phyloP scores from a whole-genome alignment of 2,113 vertebrate species.

The Ivindomyrus marchei region DNA sequence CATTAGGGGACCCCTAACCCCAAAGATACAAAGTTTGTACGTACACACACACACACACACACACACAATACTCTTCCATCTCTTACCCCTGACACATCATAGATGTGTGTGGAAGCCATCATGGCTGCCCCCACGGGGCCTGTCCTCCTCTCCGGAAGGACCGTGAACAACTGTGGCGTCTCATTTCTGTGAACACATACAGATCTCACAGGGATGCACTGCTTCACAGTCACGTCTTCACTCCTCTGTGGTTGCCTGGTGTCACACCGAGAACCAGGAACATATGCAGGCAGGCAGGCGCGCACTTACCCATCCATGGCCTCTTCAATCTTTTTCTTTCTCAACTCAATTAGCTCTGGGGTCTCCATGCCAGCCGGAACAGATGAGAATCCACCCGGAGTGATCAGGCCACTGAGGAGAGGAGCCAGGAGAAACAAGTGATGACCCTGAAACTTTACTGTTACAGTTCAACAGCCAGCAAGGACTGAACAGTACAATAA shows the following conservation, averaged over 20 bases:
- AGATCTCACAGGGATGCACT: neutral
- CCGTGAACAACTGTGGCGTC: constrained; percentile 82
- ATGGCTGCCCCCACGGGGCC: constrained; percentile 77
- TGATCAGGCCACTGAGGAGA: constrained; percentile 71
- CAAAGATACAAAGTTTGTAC: neutral
- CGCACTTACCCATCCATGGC: constrained; percentile 81
- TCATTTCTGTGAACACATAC: constrained; percentile 62
- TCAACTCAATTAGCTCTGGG: constrained; percentile 78
- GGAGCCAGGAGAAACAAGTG: neutral
- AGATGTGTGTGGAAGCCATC: constrained; percentile 92
- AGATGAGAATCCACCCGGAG: constrained; percentile 80
- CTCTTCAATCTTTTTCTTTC: constrained; percentile 93
- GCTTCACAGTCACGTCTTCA: neutral
- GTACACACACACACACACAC: too few relatives aligned
- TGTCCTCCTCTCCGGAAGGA: constrained; percentile 75
- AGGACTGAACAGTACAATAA: neutral
- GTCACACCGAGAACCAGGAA: neutral
- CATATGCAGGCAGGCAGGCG: neutral
- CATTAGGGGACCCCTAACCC: neutral
- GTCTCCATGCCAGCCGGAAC: constrained; percentile 92
- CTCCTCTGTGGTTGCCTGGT: neutral
- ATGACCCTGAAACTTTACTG: neutral
- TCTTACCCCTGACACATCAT: constrained; percentile 71
- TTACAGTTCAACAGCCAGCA: neutral
- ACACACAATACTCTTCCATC: neutral